phyloP scores from a whole-genome alignment of 2,888 invertebrate species.

The Limnephilus lunatus region DNA sequence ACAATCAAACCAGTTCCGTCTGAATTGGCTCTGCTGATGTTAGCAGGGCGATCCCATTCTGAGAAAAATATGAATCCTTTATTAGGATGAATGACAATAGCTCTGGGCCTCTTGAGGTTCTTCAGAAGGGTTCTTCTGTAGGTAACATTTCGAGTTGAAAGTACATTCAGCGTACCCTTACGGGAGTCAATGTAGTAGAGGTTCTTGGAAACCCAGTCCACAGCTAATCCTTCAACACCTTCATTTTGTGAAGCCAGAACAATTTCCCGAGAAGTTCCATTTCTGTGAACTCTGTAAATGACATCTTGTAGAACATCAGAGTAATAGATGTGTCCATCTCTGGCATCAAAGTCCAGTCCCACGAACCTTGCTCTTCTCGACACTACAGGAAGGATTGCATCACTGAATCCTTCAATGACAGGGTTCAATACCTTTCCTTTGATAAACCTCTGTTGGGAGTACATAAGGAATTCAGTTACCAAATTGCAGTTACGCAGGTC shows the following conservation, averaged over 20 bases:
- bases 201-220: constrained; percentile 97
- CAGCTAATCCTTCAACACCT: constrained; percentile 96
- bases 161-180: constrained; percentile 94
- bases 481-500: constrained; percentile 89
- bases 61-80: constrained; percentile 96
- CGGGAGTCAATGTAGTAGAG: constrained; percentile 96
- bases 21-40: constrained; percentile 93
- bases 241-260: constrained; percentile 97
- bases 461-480: constrained; percentile 94
- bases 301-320: constrained; percentile 98
- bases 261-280: constrained; percentile 89
- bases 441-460: constrained; percentile 96
- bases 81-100: constrained; percentile 97
- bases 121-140: constrained; percentile 90
- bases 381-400: constrained; percentile 96
- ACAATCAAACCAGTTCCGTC: constrained; percentile 93
- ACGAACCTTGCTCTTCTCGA: constrained; percentile 95
- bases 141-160: constrained; percentile 91
- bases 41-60: constrained; percentile 97
- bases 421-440: constrained; percentile 94
- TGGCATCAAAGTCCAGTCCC: constrained; percentile 95
- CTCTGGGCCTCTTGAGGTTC: constrained; percentile 93
- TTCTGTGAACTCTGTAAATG: constrained; percentile 89
- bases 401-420: constrained; percentile 93
- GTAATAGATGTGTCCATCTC: constrained; percentile 95